Conservation (phyloP, 2,113 vertebrate genomes). For the Eudyptes chrysolophus region DNA sequence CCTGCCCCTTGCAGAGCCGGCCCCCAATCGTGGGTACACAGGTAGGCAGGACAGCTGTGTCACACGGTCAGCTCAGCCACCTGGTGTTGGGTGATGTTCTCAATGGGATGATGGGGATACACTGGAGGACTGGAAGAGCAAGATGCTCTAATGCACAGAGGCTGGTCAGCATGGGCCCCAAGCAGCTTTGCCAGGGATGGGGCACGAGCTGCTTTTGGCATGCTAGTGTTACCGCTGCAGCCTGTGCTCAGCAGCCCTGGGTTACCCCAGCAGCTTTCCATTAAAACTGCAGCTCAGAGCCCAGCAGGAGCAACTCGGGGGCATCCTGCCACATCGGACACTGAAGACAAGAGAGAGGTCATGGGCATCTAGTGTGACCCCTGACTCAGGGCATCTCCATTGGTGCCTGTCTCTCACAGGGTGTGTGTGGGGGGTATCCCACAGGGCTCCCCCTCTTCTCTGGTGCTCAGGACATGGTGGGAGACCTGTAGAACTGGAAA, state of each 20-base stretch:
- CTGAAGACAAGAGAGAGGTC: rapidly evolving
- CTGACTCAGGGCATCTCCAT: neutral
- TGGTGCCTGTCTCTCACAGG: neutral
- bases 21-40: rapidly evolving
- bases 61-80: rapidly evolving
- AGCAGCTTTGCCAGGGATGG: too few species aligned
- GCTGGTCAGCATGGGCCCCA: neutral
- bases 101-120: neutral
- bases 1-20: neutral
- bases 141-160: neutral
- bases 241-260: neutral
- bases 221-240: neutral
- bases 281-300: neutral
- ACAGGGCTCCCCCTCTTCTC: neutral
- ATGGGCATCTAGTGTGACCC: too few species aligned
- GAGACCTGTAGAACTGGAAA: neutral
- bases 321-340: neutral
- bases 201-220: rapidly evolving
- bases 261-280: neutral
- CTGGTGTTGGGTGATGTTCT: neutral
- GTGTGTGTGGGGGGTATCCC: too few species aligned
- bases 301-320: neutral
- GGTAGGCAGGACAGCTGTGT: rapidly evolving
- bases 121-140: neutral
- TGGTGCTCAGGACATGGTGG: neutral